Evolutionary conservation across 2,113 vertebrate genomes (phyloP).

Genomic region (Hiodon alosoides): DNA sequence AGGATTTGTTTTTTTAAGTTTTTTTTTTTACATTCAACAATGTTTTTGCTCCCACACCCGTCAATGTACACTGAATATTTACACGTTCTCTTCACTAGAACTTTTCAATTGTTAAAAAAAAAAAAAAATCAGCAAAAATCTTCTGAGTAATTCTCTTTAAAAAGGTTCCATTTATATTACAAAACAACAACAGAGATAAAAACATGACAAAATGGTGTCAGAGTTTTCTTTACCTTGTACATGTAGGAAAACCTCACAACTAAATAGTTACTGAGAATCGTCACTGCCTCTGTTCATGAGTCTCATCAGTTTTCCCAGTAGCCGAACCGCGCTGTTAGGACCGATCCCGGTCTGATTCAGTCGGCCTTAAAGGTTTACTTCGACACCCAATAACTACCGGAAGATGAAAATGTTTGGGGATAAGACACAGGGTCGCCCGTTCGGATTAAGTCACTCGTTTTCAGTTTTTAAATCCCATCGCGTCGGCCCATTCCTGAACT

Average conservation of each 20-base stretch:
- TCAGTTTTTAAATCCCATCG: not conserved
- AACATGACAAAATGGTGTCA: slow-evolving; percentile 43
- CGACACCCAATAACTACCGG: not conserved
- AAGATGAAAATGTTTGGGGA: not conserved
- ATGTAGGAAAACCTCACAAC: slow-evolving; percentile 61
- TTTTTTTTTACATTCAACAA: slow-evolving; percentile 65
- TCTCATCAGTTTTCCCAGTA: slow-evolving; percentile 2
- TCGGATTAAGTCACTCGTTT: too few relatives aligned
- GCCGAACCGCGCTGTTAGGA: not conserved
- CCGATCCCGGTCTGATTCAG: slow-evolving; percentile 4
- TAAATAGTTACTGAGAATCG: slow-evolving; percentile 36
- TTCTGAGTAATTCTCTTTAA: slow-evolving; percentile 25
- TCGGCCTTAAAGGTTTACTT: not conserved
- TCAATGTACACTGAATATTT: slow-evolving; percentile 55
- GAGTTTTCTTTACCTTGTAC: slow-evolving; percentile 47
- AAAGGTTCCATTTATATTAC: slow-evolving; percentile 50
- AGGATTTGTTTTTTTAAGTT: slow-evolving; percentile 42
- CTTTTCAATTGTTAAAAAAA: slow-evolving; percentile 46
- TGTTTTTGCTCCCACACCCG: slow-evolving; percentile 39
- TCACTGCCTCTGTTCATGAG: slow-evolving; percentile 36
- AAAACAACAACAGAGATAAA: slow-evolving; percentile 43
- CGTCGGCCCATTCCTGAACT: not conserved
- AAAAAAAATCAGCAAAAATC: slow-evolving; percentile 40
- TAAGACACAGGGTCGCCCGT: not conserved
- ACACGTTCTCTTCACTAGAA: slow-evolving; percentile 53